Base-by-base conservation (phyloP, 2,888 invertebrate species). In the Kryphioiulus occultus region DNA sequence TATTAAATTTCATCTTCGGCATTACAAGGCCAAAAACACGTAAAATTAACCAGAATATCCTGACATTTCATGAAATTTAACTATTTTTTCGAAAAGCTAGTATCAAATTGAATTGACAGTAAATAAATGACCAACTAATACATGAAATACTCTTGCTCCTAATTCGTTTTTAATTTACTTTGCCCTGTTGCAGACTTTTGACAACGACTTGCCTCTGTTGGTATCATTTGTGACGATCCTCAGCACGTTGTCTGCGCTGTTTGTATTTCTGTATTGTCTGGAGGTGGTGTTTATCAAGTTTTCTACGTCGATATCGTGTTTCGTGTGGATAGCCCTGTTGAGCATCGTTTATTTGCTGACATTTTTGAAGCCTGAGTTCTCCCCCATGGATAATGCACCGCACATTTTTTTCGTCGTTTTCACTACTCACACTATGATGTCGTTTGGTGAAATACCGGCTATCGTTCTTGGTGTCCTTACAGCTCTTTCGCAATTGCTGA, bases 361-460 rank as follows among this genome's bases (percentile, higher is more conserved):
- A 90, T 94, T 94, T 0, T 94, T 94, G 4, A 90, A 90, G 86
- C 42, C 89, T 47, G 89, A 94, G 93, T 90, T 94, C 94, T 32
- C 94, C 94, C 17, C 90, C 22, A 90, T 90, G 12, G 90, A 90
- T 88, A 90, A 90, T 89, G 90, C 90, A 32, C 91, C 96, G 90
- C 95, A 96, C 0, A 93, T 96, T 68, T 97, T 96, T 91, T 95
- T 95, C 44, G 93, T 96, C 1, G 94, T 96, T 90, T 92, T 96
- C 92, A 95, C 95, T 91, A 94, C 95, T 88, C 96, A 96, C 91
- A 96, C 96, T 87, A 96, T 96, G 95, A 94, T 97, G 92, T 96
- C 96, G 0, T 94, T 96, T 90, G 95, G 96, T 1, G 93, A 95
- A 90, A 92, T 94, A 0, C 94, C 95, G 89, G 95, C 95, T 12